Evolutionary conservation across 2,888 invertebrate species (phyloP).

Genomic region (Beris chalybata): DNA sequence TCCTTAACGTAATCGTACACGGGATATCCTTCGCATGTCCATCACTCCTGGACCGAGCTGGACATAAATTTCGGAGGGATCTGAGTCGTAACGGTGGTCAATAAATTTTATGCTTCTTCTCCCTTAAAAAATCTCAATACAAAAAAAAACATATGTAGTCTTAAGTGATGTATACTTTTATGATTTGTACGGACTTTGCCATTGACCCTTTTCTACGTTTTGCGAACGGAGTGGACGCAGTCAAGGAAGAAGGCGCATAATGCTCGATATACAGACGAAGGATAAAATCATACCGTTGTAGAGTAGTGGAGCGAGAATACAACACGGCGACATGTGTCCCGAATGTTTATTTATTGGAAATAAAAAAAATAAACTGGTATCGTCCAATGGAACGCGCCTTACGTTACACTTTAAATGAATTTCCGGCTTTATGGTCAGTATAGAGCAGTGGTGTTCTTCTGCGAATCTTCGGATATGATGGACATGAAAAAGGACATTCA

Average conservation of each 20-base stretch:
- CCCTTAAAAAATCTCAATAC: conserved; percentile 21
- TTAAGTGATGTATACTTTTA: conserved; percentile 30
- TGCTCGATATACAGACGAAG: conserved; percentile 1
- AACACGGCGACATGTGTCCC: conserved; percentile 38
- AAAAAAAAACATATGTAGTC: conserved; percentile 13
- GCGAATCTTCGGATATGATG: conserved; percentile 7
- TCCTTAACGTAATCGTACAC: background rate
- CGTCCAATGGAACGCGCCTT: conserved; percentile 26
- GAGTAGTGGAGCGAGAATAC: conserved; percentile 15
- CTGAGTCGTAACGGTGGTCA: conserved; percentile 26
- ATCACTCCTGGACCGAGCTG: background rate
- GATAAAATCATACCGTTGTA: conserved; percentile 13
- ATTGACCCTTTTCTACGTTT: conserved; percentile 31
- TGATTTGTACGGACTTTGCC: conserved; percentile 27
- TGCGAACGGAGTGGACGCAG: background rate
- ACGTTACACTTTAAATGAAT: conserved; percentile 38
- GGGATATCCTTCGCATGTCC: conserved; percentile 14
- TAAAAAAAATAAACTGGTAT: conserved; percentile 26
- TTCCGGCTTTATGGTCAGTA: conserved; percentile 36
- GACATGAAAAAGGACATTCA: conserved; percentile 21
- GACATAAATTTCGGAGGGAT: conserved; percentile 6
- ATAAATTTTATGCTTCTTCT: conserved; percentile 19
- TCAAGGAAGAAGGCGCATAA: conserved; percentile 19
- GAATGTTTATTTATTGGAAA: conserved; percentile 38
- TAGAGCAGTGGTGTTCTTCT: background rate